phyloP scores from a whole-genome alignment of 1,140 invertebrate genomes.

The Choristoneura fumiferana region DNA sequence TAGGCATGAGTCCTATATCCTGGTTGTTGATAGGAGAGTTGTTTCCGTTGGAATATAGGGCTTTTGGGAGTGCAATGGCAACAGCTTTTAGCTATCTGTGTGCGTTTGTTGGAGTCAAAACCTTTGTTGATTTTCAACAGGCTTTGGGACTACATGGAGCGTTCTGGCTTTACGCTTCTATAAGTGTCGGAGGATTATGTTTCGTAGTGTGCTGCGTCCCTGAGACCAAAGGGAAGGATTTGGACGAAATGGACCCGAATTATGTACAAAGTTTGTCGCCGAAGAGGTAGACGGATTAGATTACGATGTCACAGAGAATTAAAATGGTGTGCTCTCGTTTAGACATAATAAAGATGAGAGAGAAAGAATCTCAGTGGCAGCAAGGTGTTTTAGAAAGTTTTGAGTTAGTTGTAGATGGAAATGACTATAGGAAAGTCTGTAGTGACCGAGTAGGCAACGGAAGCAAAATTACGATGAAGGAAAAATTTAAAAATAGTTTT shows the following conservation, averaged over 20 bases:
- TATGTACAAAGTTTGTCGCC: constrained; percentile 79
- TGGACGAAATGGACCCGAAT: constrained; percentile 92
- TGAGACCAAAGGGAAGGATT: constrained; percentile 93
- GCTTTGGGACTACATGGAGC: constrained; percentile 89
- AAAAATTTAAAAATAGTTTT: too few relatives aligned
- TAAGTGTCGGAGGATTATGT: constrained; percentile 90
- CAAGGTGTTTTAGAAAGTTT: constrained; percentile 12
- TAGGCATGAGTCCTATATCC: constrained; percentile 95
- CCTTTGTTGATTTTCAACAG: constrained; percentile 91
- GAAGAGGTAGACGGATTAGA: constrained; percentile 59
- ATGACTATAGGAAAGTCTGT: not conserved
- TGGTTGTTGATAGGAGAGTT: constrained; percentile 94
- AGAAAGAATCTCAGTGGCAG: not conserved
- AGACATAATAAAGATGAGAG: not conserved
- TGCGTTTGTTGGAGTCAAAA: constrained; percentile 94
- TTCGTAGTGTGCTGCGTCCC: constrained; percentile 93
- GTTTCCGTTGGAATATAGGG: constrained; percentile 92
- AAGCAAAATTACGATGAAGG: too few relatives aligned
- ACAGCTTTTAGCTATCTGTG: constrained; percentile 93
- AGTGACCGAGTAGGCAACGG: too few relatives aligned
- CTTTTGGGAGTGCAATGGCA: constrained; percentile 90
- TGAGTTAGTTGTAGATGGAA: not conserved
- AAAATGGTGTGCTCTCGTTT: not conserved
- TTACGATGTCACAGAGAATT: not conserved
- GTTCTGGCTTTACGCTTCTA: constrained; percentile 94